phyloP scores from a whole-genome alignment of 2,113 vertebrate genomes.

The Cinclus cinclus region DNA sequence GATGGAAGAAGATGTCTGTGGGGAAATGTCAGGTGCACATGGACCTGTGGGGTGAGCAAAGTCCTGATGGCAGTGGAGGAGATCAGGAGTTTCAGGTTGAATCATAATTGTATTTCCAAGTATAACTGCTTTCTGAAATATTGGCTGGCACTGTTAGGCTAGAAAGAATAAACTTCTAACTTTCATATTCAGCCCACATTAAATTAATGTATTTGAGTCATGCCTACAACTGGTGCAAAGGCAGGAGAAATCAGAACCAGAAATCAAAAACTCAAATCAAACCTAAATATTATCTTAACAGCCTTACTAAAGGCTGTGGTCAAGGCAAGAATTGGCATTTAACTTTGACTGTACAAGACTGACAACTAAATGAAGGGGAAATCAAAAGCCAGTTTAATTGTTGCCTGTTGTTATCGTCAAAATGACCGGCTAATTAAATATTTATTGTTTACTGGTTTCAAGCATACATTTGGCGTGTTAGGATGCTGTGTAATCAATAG shows the following conservation, averaged over 20 bases:
- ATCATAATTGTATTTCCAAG: background rate
- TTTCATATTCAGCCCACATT: background rate
- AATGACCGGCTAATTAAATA: conserved; percentile 67
- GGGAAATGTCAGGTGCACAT: accelerated
- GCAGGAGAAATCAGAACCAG: background rate
- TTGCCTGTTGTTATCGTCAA: conserved; percentile 50
- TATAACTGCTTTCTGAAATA: background rate
- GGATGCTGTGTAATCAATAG: conserved; percentile 50
- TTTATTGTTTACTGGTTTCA: conserved; percentile 65
- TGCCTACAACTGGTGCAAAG: background rate
- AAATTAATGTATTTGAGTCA: conserved; percentile 22
- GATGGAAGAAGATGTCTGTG: background rate
- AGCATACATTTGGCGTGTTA: conserved; percentile 37
- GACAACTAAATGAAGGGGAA: conserved; percentile 56
- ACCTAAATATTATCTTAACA: conserved; percentile 19
- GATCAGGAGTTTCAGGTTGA: background rate
- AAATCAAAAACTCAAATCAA: conserved; percentile 52
- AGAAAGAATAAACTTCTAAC: background rate
- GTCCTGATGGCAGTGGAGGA: background rate
- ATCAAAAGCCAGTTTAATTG: conserved; percentile 62
- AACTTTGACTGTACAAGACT: background rate
- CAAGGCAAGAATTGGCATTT: conserved; percentile 15
- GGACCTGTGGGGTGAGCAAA: background rate
- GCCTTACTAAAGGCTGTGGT: background rate
- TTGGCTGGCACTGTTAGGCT: background rate